These are phyloP conservation scores for Atherix ibis DNA, from an alignment of 2,888 invertebrate genomes.

Conservation along the genomic window DNA sequence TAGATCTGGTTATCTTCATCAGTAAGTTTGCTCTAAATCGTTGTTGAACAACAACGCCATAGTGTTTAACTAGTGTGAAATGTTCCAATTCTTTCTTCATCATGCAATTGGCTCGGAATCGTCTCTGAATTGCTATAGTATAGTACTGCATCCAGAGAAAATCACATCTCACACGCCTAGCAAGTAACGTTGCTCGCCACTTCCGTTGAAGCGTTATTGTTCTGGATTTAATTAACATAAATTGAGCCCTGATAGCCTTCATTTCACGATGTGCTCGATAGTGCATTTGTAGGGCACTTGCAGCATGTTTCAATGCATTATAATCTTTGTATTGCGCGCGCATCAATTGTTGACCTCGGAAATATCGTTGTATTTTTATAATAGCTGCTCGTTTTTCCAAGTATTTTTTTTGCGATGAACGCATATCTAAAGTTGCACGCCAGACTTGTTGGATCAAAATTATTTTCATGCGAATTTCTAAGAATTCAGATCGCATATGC, in stretches of 20 bases:
- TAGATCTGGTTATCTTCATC: constrained; percentile 16
- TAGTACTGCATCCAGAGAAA: constrained; percentile 14
- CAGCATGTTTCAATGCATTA: constrained; percentile 13
- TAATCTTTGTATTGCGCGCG: constrained; percentile 12
- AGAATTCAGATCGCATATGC: no score
- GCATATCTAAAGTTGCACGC: no score
- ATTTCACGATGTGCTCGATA: constrained; percentile 15
- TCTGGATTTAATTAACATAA: background rate
- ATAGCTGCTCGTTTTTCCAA: constrained; percentile 11
- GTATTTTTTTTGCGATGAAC: constrained; percentile 16
- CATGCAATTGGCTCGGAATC: constrained; percentile 1
- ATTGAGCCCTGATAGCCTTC: constrained; percentile 1
- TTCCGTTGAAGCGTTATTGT: constrained; percentile 11
- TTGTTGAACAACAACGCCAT: constrained; percentile 24
- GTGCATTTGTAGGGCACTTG: constrained; percentile 15
- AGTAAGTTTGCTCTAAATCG: constrained; percentile 11
- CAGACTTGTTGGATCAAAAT: no score
- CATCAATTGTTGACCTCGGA: constrained; percentile 16
- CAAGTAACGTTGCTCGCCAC: constrained; percentile 25
- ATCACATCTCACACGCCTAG: constrained; percentile 17
- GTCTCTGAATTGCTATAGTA: background rate
- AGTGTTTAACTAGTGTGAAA: no score
- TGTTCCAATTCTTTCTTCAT: no score
- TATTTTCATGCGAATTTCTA: no score
- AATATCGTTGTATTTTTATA: constrained; percentile 15